These are phyloP conservation scores for Ctenomys sociabilis DNA, from an alignment of 2,113 vertebrate species.

Conservation along the genomic window DNA sequence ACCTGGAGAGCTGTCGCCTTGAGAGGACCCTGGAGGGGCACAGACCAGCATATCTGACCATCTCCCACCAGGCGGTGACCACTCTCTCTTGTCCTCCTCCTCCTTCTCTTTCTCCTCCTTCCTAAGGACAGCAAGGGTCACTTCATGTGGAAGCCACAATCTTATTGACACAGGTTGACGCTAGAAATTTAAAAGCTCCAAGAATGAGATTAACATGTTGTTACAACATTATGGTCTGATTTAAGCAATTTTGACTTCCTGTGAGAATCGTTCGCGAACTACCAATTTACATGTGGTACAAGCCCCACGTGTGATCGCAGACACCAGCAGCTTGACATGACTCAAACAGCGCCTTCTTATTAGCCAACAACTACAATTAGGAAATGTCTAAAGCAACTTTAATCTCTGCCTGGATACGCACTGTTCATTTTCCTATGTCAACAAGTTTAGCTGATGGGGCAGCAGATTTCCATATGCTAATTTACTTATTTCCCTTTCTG, in stretches of 20 bases:
- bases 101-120: neutral
- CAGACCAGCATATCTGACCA: fast-evolving
- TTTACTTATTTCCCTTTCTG: conserved; percentile 77
- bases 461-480: conserved; percentile 83
- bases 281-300: conserved; percentile 64
- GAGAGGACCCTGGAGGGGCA: too few species aligned
- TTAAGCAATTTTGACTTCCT: conserved; percentile 69
- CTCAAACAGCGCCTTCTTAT: conserved; percentile 79
- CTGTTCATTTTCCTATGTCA: conserved; percentile 80
- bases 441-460: conserved; percentile 73
- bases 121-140: neutral
- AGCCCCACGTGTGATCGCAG: conserved; percentile 1
- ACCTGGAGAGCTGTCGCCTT: fast-evolving
- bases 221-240: conserved; percentile 41
- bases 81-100: neutral
- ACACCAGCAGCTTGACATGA: conserved; percentile 22
- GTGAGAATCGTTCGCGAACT: conserved; percentile 4
- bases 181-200: conserved; percentile 64
- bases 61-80: conserved; percentile 14
- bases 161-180: conserved; percentile 48
- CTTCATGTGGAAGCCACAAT: conserved; percentile 29
- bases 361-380: conserved; percentile 82
- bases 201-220: conserved; percentile 59
- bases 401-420: conserved; percentile 78
- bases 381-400: conserved; percentile 82